phyloP scores from a whole-genome alignment of 1,140 invertebrate species.

The Drosophila pandora region DNA sequence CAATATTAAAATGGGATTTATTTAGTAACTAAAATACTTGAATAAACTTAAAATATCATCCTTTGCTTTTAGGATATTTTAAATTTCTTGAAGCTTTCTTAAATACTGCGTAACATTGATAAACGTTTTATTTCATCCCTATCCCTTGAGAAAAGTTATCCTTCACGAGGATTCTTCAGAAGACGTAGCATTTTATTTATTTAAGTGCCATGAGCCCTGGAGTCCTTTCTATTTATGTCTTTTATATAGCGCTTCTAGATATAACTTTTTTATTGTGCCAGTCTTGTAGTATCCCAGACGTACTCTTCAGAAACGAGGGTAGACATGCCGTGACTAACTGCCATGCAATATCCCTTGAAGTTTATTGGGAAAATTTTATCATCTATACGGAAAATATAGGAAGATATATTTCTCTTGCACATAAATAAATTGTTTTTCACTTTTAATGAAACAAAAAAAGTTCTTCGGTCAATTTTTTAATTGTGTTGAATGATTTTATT shows the following conservation, averaged over 20 bases:
- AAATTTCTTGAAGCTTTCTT: not conserved
- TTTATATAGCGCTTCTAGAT: constrained; percentile 35
- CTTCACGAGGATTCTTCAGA: constrained; percentile 2
- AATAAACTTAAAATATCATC: not conserved
- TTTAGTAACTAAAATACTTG: too few species aligned
- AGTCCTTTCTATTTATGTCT: constrained; percentile 27
- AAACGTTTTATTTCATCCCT: constrained; percentile 15
- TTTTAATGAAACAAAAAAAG: too few species aligned
- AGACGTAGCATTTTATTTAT: constrained; percentile 17
- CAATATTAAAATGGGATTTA: too few species aligned
- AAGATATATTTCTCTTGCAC: not conserved
- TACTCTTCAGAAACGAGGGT: constrained; percentile 13
- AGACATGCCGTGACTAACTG: constrained; percentile 29
- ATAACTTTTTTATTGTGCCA: constrained; percentile 38
- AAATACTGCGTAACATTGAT: constrained; percentile 2
- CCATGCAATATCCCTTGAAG: constrained; percentile 12
- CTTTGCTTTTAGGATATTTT: not conserved
- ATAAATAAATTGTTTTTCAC: not conserved
- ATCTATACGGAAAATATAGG: not conserved
- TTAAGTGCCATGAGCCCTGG: constrained; percentile 21
- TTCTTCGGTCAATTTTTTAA: too few species aligned
- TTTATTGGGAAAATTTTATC: constrained; percentile 37
- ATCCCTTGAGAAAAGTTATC: not conserved
- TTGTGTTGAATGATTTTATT: too few species aligned
- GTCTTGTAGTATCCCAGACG: constrained; percentile 22